phyloP scores from a whole-genome alignment of 2,797 vertebrate genomes.

The Paramormyrops hopkinsi region DNA sequence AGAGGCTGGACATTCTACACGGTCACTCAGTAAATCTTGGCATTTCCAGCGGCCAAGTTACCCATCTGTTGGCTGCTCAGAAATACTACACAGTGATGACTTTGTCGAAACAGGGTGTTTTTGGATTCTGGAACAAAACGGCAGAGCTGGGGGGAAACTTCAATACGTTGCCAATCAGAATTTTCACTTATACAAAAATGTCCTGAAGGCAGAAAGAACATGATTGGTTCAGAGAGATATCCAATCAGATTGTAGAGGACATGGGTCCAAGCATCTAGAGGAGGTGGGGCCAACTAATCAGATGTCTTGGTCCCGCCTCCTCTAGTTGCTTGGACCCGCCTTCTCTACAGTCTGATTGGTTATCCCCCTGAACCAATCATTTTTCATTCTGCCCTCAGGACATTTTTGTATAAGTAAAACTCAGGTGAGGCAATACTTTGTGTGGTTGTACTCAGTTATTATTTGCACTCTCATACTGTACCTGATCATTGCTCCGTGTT shows the following conservation, averaged over 20 bases:
- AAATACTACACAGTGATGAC: background rate
- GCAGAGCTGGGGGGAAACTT: background rate
- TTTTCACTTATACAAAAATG: background rate
- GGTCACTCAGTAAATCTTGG: background rate
- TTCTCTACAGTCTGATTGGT: background rate
- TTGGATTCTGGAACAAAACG: background rate
- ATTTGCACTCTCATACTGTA: background rate
- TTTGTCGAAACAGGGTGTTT: background rate
- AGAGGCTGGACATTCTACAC: background rate
- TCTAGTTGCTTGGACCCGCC: background rate
- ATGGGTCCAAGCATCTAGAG: background rate
- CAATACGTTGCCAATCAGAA: background rate
- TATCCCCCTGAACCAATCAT: background rate
- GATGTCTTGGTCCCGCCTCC: background rate
- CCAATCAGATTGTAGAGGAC: background rate
- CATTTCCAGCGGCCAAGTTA: background rate
- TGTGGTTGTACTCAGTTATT: background rate
- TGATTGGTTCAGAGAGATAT: background rate
- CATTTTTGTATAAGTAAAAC: background rate
- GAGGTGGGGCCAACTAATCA: background rate
- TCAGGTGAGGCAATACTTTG: background rate
- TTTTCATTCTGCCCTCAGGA: background rate
- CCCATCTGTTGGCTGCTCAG: background rate
- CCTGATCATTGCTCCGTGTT: background rate
- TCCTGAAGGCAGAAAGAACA: background rate